Evolutionary conservation across 30 jellyfish, hydroid and myxozoan genomes (phyloP).

Genomic region (Aurelia aurita): DNA sequence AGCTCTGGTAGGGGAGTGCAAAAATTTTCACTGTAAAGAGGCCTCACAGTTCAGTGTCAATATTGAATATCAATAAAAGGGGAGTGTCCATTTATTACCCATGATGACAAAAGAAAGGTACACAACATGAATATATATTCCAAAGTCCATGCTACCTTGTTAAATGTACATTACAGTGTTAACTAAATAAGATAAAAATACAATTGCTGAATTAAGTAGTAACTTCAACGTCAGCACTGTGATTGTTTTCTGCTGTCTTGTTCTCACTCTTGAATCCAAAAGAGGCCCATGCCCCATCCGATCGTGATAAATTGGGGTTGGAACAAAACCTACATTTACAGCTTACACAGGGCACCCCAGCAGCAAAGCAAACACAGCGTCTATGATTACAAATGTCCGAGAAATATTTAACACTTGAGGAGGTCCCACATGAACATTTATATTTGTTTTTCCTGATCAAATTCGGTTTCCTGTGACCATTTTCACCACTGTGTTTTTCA

Average conservation of each 20-base stretch:
- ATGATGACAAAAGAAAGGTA: too few species aligned
- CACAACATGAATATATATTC: too few species aligned
- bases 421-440: slow-evolving; percentile 79
- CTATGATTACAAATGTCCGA: slow-evolving; percentile 78
- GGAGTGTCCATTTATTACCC: too few species aligned
- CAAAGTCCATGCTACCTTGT: too few species aligned
- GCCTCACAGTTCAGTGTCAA: too few species aligned
- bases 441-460: slow-evolving; percentile 61
- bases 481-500: not conserved
- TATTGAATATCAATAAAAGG: too few species aligned
- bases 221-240: not conserved
- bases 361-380: slow-evolving; percentile 86
- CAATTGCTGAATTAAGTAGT: too few species aligned
- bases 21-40: too few species aligned
- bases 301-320: slow-evolving; percentile 67
- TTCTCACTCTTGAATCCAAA: slow-evolving; percentile 7
- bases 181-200: too few species aligned
- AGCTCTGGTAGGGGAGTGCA: too few species aligned
- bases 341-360: slow-evolving; percentile 84
- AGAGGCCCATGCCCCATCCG: slow-evolving; percentile 41
- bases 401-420: slow-evolving; percentile 56
- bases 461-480: slow-evolving; percentile 11
- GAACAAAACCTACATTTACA: slow-evolving; percentile 89
- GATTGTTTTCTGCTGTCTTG: slow-evolving; percentile 14
- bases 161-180: too few species aligned